phyloP scores from a whole-genome alignment of 2,888 invertebrate species.

The Leucophenga montana region DNA sequence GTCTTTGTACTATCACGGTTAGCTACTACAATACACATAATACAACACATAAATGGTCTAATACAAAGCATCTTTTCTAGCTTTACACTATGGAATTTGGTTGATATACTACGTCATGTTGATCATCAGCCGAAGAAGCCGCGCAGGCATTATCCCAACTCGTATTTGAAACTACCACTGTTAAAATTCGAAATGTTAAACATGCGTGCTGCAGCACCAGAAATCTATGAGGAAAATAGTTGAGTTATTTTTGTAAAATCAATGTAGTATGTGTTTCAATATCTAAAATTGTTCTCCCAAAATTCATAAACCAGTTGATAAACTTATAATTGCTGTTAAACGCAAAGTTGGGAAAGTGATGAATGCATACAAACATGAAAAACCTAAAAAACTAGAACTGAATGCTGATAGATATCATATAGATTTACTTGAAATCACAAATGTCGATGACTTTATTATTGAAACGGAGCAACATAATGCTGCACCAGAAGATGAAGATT shows the following conservation, averaged over 20 bases:
- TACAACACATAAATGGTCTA: constrained; percentile 23
- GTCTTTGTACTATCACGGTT: constrained; percentile 66
- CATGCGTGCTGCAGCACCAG: constrained; percentile 55
- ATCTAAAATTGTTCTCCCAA: too few species aligned
- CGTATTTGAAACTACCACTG: constrained; percentile 59
- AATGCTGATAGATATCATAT: constrained; percentile 48
- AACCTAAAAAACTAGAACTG: neutral
- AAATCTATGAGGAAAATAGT: constrained; percentile 57
- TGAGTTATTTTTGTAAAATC: constrained; percentile 24
- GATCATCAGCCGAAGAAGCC: constrained; percentile 53
- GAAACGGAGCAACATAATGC: constrained; percentile 29
- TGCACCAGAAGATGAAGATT: constrained; percentile 45
- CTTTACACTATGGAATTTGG: constrained; percentile 63
- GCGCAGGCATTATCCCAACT: constrained; percentile 60
- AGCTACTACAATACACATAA: too few species aligned
- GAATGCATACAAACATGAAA: constrained; percentile 38
- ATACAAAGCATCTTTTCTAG: too few species aligned
- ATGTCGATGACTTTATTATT: neutral
- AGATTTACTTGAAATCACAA: constrained; percentile 37
- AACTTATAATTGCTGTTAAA: constrained; percentile 47
- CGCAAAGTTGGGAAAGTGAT: constrained; percentile 48
- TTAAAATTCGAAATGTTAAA: constrained; percentile 59
- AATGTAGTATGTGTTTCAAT: too few species aligned
- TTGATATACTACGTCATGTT: constrained; percentile 67
- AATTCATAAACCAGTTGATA: constrained; percentile 45